Evolutionary conservation across 2,113 vertebrate genomes (phyloP).

Genomic region (Notarius lentiginosus): DNA sequence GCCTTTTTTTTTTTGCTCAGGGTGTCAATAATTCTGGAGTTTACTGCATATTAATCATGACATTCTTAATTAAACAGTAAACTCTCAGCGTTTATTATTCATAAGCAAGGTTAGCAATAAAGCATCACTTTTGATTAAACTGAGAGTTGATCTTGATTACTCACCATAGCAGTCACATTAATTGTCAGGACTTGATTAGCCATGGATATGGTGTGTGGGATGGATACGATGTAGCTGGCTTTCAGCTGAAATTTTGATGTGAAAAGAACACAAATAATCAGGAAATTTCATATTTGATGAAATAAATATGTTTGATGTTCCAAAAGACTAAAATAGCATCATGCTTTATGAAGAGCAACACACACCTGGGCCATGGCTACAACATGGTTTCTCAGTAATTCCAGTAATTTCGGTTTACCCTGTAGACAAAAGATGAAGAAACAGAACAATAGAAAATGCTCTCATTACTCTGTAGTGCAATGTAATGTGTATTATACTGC

Average conservation of each 20-base stretch:
- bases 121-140: neutral
- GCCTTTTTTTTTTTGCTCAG: neutral
- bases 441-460: neutral
- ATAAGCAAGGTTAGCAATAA: neutral
- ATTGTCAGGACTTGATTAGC: conserved; percentile 84
- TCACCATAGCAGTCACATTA: conserved; percentile 78
- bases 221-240: conserved; percentile 75
- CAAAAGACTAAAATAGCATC: neutral
- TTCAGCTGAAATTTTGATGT: conserved; percentile 74
- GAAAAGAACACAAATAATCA: conserved; percentile 26
- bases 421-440: conserved; percentile 57
- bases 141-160: conserved; percentile 43
- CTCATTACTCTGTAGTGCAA: neutral
- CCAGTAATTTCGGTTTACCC: conserved; percentile 84
- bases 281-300: neutral
- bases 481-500: neutral
- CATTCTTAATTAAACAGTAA: neutral
- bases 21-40: neutral
- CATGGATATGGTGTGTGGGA: conserved; percentile 72
- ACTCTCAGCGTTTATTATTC: neutral
- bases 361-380: conserved; percentile 76
- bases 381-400: conserved; percentile 85
- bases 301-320: neutral
- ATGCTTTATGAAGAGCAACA: neutral
- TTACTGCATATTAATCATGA: neutral